Evolutionary conservation across 2,888 invertebrate species (phyloP), one percentile per base, ranked within the genome.

Genomic region (Drosophila siamana): DNA sequence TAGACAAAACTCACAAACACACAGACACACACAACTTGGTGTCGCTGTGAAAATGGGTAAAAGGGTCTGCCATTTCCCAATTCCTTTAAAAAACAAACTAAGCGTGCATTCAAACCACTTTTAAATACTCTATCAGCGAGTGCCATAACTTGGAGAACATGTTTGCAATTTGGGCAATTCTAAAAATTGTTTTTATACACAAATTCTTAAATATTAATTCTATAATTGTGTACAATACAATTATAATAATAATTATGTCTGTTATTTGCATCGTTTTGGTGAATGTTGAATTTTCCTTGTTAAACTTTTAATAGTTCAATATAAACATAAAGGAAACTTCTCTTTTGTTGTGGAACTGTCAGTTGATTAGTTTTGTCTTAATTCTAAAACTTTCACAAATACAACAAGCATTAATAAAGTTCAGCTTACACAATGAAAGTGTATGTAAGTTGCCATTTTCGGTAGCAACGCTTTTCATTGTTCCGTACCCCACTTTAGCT

Each of bases 21-120:
- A 43, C 40, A 40, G 13, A 52, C 26, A 19, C 36, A 78, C 46
- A 55, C 66, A 75, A 9, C 33, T 54, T 57, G 43, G 46, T 57
- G 52, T 56, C 22, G 24, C 16, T 41, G 28, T 5, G 24, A 30
- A 28, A 43, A 26, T 8, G 47, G 36, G 40, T 2, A 44, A 44
- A 9, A 28, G 13, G 50, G 19, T 13, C 30, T 56, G 57, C 50
- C 54, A 48, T 46, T 47, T 56, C 59, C 66, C 69, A 73, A 61
- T 62, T 66, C 61, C 43, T 56, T 65, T 44, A 59, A 67, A 86
- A 82, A 79, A 74, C 74, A 81, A 82, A 81, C 82, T 79, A 77
- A 85, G 74, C 82, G 57, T 72, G 71, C 56, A 63, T 61, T 74
- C 66, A 57, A 68, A 65, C 67, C 66, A 64, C 44, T 75, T 60